Evolutionary conservation across 2,797 vertebrate genomes (phyloP).

Genomic region (Pseudochromis fuscus): DNA sequence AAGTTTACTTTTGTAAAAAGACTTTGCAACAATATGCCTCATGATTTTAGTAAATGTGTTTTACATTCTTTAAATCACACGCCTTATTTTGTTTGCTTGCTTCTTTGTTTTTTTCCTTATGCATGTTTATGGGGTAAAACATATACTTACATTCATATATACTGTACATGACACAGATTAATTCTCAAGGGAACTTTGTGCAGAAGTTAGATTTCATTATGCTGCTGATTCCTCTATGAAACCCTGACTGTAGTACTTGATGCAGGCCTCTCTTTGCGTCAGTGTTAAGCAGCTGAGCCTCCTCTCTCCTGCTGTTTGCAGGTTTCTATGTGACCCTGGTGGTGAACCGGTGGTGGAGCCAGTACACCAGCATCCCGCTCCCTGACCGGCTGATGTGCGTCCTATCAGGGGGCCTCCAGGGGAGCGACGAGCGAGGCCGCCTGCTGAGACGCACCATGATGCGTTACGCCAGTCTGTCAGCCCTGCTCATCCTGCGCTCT

Average conservation of each 20-base stretch:
- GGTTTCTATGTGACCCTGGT: constrained; percentile 94
- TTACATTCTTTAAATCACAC: background rate
- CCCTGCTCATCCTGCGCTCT: constrained; percentile 89
- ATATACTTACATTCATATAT: background rate
- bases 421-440: constrained; percentile 87
- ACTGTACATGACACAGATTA: no score
- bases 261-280: background rate
- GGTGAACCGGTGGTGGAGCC: constrained; percentile 94
- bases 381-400: constrained; percentile 90
- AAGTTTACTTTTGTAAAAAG: no score
- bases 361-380: constrained; percentile 90
- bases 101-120: background rate
- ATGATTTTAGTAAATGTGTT: background rate
- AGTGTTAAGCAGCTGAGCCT: background rate
- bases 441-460: constrained; percentile 90
- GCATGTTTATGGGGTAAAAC: background rate
- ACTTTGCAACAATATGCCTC: no score
- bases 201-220: no score
- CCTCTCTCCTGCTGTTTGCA: constrained; percentile 52
- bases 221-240: background rate
- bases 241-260: background rate
- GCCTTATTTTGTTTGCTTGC: background rate
- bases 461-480: constrained; percentile 89
- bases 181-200: no score
- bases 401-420: constrained; percentile 87